phyloP scores from a whole-genome alignment of 2,888 invertebrate genomes.

The Drosophila barbarae region DNA sequence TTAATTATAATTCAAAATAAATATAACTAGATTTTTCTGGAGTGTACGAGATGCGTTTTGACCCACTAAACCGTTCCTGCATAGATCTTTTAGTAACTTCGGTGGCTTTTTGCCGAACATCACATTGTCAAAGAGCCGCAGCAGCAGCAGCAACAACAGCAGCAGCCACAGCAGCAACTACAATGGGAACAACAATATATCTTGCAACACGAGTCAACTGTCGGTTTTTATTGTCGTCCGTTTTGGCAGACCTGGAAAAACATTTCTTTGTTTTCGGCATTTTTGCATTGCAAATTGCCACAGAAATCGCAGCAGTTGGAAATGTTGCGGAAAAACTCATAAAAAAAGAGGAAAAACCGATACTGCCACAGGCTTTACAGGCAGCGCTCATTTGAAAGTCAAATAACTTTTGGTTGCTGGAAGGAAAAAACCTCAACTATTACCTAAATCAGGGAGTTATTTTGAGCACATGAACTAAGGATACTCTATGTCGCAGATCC shows the following conservation, averaged over 20 bases:
- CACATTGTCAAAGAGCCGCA: conserved; percentile 63
- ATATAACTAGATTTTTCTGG: background rate
- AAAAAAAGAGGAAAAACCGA: conserved; percentile 47
- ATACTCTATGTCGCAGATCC: conserved; percentile 26
- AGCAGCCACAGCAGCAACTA: conserved; percentile 36
- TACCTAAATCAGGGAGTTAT: conserved; percentile 47
- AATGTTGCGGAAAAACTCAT: conserved; percentile 73
- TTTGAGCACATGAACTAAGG: background rate
- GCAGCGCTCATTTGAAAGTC: conserved; percentile 68
- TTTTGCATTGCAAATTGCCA: conserved; percentile 73
- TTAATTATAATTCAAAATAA: background rate
- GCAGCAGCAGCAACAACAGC: conserved; percentile 34
- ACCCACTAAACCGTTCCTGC: conserved; percentile 7
- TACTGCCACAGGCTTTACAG: conserved; percentile 31
- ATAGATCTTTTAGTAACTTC: conserved; percentile 13
- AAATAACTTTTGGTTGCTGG: conserved; percentile 59
- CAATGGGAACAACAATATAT: conserved; percentile 65
- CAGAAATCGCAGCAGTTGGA: conserved; percentile 65
- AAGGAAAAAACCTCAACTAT: conserved; percentile 52
- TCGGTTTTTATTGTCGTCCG: conserved; percentile 75
- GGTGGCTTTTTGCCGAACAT: conserved; percentile 66
- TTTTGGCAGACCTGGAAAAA: conserved; percentile 58
- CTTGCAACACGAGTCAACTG: conserved; percentile 75
- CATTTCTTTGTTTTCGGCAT: conserved; percentile 74
- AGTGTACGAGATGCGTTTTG: conserved; percentile 7